Percentiles rank a stretch among this genome's conserved stretches.
Conservation (phyloP, 2,888 invertebrate species). For the Eristalinus aeneus region DNA sequence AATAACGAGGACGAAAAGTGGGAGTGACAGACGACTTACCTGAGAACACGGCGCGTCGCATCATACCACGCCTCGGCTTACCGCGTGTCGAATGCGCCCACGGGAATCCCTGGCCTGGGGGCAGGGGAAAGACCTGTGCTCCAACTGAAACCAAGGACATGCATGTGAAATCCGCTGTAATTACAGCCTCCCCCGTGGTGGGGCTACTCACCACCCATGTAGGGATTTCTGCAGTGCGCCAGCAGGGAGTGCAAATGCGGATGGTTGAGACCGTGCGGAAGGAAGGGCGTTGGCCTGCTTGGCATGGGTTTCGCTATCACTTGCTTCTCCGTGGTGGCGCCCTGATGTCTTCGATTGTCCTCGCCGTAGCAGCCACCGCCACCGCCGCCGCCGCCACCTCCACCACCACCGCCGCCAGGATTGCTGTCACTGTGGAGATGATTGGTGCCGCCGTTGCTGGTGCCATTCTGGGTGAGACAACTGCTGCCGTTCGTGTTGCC, state of each 20-base stretch:
- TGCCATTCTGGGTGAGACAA: constrained; percentile 40
- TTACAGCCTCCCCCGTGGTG: constrained; percentile 9
- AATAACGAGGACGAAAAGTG: not conserved
- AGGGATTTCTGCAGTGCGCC: constrained; percentile 92
- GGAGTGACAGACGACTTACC: constrained; percentile 74
- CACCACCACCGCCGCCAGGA: constrained; percentile 52
- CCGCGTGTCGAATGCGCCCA: constrained; percentile 96
- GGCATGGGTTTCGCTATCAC: constrained; percentile 92
- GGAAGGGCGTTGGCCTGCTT: constrained; percentile 85
- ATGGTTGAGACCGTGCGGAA: constrained; percentile 87
- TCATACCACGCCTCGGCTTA: constrained; percentile 97
- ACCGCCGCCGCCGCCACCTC: constrained; percentile 72
- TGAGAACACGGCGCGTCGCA: constrained; percentile 97
- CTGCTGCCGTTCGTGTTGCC: constrained; percentile 73
- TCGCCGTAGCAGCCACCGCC: constrained; percentile 62
- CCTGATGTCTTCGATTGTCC: constrained; percentile 77
- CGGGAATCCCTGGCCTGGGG: constrained; percentile 86
- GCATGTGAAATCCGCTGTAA: constrained; percentile 54
- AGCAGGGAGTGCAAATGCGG: constrained; percentile 91
- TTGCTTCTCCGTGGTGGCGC: constrained; percentile 73
- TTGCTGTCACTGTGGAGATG: constrained; percentile 74
- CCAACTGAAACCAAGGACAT: constrained; percentile 80
- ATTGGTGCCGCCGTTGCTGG: constrained; percentile 37
- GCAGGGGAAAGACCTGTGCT: constrained; percentile 84
- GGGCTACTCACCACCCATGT: constrained; percentile 84